Evolutionary conservation across 2,113 vertebrate species (phyloP).

Genomic region (Microcebus griseorufus): DNA sequence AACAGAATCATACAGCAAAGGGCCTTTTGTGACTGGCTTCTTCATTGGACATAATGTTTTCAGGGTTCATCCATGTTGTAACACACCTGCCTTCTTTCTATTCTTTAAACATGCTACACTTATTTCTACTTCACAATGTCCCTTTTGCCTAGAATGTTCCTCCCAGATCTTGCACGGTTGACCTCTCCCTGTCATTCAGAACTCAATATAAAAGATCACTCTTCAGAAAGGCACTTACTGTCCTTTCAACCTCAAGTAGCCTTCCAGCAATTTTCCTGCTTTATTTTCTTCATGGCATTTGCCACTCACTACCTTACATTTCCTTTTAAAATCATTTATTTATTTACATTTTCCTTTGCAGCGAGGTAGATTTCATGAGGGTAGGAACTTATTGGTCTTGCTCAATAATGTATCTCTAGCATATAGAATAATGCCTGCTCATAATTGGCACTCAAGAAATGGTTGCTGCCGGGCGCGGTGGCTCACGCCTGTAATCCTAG

Average conservation of each 20-base stretch:
- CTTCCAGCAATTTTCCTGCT: not conserved
- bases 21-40: not conserved
- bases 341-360: not conserved
- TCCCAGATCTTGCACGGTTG: not conserved
- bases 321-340: not conserved
- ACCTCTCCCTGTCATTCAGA: not conserved
- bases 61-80: not conserved
- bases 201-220: not conserved
- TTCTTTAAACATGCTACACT: not conserved
- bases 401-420: not conserved
- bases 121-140: not conserved
- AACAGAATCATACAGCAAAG: not conserved
- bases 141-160: not conserved
- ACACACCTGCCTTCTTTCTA: not conserved
- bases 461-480: too few species aligned
- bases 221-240: too few species aligned
- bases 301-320: not conserved
- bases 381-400: not conserved
- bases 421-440: not conserved
- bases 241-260: not conserved
- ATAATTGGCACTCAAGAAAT: not conserved
- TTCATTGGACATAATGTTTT: not conserved
- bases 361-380: slow-evolving; percentile 22
- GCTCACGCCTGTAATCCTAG: too few species aligned
- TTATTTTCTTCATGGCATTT: not conserved